Evolutionary conservation across 2,888 invertebrate genomes (phyloP), one percentile per base, ranked within the genome.

Genomic region (Heliconius cydno): DNA sequence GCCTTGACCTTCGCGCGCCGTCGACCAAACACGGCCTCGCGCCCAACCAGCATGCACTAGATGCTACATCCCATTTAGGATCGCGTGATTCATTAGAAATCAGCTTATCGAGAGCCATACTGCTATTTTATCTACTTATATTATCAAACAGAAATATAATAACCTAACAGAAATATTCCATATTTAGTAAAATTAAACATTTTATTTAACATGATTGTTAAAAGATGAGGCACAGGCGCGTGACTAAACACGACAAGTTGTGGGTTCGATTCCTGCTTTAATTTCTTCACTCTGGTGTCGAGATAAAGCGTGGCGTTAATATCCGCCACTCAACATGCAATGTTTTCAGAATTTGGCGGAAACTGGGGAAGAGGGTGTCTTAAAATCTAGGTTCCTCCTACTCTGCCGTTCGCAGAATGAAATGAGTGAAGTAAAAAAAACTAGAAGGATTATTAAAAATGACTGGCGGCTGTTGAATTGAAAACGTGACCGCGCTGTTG

Each of bases 1-100:
- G 85, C 94, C 94, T 93, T 93, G 93, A 89, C 94, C 94, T 94
- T 94, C 94, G 88, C 91, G 94, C 91, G 82, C 86, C 90, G 89
- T 88, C 90, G 91, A 85, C 88, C 89, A 91, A 92, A 92, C 89
- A 92, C 91, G 92, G 91, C 88, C 86, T 87, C 85, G 85, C 85
- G 85, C 86, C 25, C 41, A 89, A 87, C 88, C 80, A 80, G 79
- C 88, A 88, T 88, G 88, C 88, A 90, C 89, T 91, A 92, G 92
- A 92, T 92, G 92, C 88, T 87, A 85, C 86, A 87, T 86, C 89
- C 87, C 89, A 88, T 90, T 89, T 90, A 88, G 84, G 87, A 86
- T 86, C 82, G 83, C 84, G 84, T 88, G 87, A 88, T 87, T 88
- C 86, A 86, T 84, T 78, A 75, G 52, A 71, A 83, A 80, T 82